Evolutionary conservation across 2,888 invertebrate genomes (phyloP), one percentile per base, ranked within the genome.

Genomic region (Andrena trimmerana): DNA sequence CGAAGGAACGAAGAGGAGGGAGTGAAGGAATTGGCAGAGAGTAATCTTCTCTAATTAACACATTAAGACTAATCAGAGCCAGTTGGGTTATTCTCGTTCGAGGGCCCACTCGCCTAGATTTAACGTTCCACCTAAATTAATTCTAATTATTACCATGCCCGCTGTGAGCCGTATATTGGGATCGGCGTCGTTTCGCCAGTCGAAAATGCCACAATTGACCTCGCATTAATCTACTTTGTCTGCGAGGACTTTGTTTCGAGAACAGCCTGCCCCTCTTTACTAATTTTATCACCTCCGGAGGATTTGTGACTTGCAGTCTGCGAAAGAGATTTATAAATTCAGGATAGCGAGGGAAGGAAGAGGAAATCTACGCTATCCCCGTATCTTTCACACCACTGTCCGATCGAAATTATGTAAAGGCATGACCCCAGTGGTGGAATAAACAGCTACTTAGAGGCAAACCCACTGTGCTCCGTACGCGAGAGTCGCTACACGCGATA

Each of bases 1-100:
- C 60, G 63, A 80, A 69, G 65, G 65, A 87, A 20, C 20, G 88
- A 89, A 84, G 90, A 75, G 29, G 82, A 71, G 78, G 78, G 77
- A 80, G 79, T 29, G 72, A 79, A 83, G 83, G 83, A 79, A 87
- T 81, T 83, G 89, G 88, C 90, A 91, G 92, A 92, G 91, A 87
- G 90, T 91, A 92, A 93, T 93, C 92, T 92, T 92, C 92, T 89
- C 90, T 93, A 93, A 93, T 93, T 93, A 93, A 93, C 93, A 92
- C 93, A 93, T 93, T 93, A 93, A 93, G 92, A 92, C 91, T 93
- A 92, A 93, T 93, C 93, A 93, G 89, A 92, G 91, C 89, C 92
- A 90, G 92, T 92, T 91, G 91, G 90, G 90, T 92, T 90, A 92
- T 92, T 93, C 90, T 88, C 89, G 88, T 90, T 88, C 88, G 87